Evolutionary conservation across 1,140 invertebrate species (phyloP).

Genomic region (Ditylenchus dipsaci): DNA sequence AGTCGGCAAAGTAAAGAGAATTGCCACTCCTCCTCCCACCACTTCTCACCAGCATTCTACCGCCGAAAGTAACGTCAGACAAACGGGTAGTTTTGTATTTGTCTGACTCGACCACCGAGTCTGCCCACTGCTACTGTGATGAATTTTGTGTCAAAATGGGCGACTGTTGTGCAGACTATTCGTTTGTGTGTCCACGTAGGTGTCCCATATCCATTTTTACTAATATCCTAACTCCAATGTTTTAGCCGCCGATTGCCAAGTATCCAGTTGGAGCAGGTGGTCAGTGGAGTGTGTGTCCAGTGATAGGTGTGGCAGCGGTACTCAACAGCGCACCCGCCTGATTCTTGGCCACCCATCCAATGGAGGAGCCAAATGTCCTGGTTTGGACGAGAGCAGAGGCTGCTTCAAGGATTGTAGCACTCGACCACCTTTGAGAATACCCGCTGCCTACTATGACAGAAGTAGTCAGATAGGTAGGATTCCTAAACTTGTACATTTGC

Average conservation of each 20-base stretch:
- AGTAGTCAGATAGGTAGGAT: too few relatives aligned
- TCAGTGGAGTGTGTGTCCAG: conserved; percentile 20
- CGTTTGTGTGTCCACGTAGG: conserved; percentile 16
- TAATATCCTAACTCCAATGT: neutral
- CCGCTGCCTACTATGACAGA: neutral
- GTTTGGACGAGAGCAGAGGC: conserved; percentile 26
- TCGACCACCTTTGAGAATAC: conserved; percentile 1
- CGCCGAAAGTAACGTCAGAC: conserved; percentile 7
- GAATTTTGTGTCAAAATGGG: conserved; percentile 9
- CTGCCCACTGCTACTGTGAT: conserved; percentile 18
- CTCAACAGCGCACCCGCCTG: conserved; percentile 24
- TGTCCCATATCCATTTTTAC: neutral
- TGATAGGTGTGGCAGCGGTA: conserved; percentile 31
- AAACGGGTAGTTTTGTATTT: conserved; percentile 15
- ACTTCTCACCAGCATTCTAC: neutral
- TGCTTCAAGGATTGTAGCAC: conserved; percentile 38
- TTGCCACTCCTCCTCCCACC: neutral
- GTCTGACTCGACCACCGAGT: conserved; percentile 6
- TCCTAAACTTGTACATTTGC: too few relatives aligned
- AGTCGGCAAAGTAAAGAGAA: conserved; percentile 18
- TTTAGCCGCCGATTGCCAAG: conserved; percentile 39
- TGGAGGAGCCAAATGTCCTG: conserved; percentile 32
- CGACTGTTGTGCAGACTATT: conserved; percentile 24
- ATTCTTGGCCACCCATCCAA: conserved; percentile 23
- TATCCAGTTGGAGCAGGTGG: conserved; percentile 39